Conservation (phyloP, 2,888 invertebrate genomes). For the Lysandra coridon region DNA sequence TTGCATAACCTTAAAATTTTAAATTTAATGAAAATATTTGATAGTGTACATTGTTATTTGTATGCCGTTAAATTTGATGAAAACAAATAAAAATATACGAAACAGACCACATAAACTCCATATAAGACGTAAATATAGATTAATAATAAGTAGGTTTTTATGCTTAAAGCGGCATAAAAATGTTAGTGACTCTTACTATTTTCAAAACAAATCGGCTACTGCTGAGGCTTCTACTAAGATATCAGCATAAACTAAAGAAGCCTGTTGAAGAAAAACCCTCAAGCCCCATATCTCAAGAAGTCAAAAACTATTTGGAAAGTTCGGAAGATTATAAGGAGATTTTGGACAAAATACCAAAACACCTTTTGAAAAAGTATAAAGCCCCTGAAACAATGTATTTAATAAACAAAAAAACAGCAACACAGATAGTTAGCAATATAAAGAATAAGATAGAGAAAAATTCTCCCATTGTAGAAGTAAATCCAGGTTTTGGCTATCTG, state of each 20-base stretch:
- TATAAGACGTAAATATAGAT: neutral
- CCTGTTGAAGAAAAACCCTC: conserved; percentile 50
- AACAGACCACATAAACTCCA: neutral
- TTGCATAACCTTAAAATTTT: neutral
- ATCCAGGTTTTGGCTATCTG: conserved; percentile 85
- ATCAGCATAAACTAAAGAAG: conserved; percentile 54
- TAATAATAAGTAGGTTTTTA: conserved; percentile 41
- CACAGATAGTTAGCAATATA: conserved; percentile 60
- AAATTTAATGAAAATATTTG: too few relatives aligned
- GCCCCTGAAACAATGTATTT: conserved; percentile 67
- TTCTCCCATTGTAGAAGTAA: conserved; percentile 82
- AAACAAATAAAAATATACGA: neutral
- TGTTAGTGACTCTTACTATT: neutral
- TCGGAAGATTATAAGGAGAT: conserved; percentile 55
- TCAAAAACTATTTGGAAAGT: conserved; percentile 60
- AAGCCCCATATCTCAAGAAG: conserved; percentile 58
- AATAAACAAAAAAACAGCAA: conserved; percentile 65
- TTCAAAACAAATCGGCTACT: conserved; percentile 9
- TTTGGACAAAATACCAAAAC: conserved; percentile 59
- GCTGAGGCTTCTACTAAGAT: conserved; percentile 40
- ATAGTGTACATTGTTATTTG: too few relatives aligned
- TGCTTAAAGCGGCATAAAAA: conserved; percentile 31
- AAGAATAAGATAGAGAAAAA: conserved; percentile 52
- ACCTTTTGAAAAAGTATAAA: conserved; percentile 64
- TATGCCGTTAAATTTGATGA: neutral